Percentiles rank a stretch among this genome's conserved stretches.
These are phyloP conservation scores for Sphaeridia pumilis DNA, from an alignment of 2,888 invertebrate genomes.

Conservation along the genomic window DNA sequence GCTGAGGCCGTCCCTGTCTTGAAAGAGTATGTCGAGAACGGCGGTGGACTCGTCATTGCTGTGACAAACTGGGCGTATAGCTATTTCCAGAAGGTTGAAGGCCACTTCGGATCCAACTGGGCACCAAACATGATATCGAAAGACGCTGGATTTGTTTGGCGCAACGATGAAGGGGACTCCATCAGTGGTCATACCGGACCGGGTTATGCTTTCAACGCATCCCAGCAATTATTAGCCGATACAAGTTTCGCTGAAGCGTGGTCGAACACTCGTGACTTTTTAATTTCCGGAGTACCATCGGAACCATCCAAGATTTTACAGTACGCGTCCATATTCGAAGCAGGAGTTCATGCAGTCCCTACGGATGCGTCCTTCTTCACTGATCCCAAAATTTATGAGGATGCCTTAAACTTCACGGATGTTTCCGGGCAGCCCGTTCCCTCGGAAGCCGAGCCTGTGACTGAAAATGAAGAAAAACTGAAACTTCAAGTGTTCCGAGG, in stretches of 20 bases:
- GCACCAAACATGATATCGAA: constrained; percentile 7
- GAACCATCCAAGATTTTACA: background rate
- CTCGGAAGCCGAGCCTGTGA: background rate
- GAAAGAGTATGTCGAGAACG: constrained; percentile 1
- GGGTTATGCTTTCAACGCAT: background rate
- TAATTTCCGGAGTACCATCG: background rate
- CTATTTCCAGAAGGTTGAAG: background rate
- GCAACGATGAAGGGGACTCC: constrained; percentile 1
- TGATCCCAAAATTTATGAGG: background rate
- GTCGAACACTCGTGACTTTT: background rate
- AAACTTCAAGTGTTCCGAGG: constrained; percentile 8
- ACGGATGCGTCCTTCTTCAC: background rate
- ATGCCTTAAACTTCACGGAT: constrained; percentile 4
- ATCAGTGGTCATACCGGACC: background rate
- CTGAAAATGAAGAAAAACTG: background rate
- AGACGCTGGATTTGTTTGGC: constrained; percentile 8
- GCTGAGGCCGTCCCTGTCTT: background rate
- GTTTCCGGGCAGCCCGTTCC: constrained; percentile 4
- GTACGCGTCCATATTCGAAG: constrained; percentile 3
- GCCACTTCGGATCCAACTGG: constrained; percentile 6
- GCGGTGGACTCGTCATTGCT: constrained; percentile 2
- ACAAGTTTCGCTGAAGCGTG: constrained; percentile 1
- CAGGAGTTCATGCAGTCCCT: constrained; percentile 1
- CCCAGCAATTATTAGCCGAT: background rate
- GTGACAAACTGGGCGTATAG: constrained; percentile 8